Percentiles rank a stretch among this genome's conserved stretches.
Conservation (phyloP, 2,888 invertebrate species). For the Lamproptera curius region DNA sequence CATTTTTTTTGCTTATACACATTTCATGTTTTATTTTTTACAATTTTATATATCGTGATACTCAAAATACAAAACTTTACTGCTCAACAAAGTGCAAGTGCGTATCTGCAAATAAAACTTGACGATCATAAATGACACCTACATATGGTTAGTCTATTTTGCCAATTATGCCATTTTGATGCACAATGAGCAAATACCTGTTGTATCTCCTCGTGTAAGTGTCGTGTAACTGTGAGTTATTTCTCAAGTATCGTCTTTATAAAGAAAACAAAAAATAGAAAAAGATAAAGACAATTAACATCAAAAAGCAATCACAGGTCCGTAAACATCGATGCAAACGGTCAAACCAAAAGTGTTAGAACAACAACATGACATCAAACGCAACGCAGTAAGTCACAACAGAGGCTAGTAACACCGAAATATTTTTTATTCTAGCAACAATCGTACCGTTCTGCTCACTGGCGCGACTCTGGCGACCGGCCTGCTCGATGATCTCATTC, state of each 20-base stretch:
- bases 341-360: conserved; percentile 34
- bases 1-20: too few relatives aligned
- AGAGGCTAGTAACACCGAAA: conserved; percentile 16
- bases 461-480: conserved; percentile 90
- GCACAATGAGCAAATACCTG: conserved; percentile 76
- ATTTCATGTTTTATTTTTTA: too few relatives aligned
- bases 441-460: conserved; percentile 92
- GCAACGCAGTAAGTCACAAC: conserved; percentile 9
- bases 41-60: too few relatives aligned
- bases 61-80: too few relatives aligned
- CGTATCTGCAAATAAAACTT: neutral
- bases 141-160: conserved; percentile 49
- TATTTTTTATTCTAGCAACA: conserved; percentile 29
- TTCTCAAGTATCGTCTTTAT: conserved; percentile 23
- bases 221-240: conserved; percentile 33
- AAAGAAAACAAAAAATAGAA: conserved; percentile 33
- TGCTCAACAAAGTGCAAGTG: conserved; percentile 16
- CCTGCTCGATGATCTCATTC: conserved; percentile 98
- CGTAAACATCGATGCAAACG: conserved; percentile 17
- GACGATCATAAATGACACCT: conserved; percentile 68
- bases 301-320: conserved; percentile 23
- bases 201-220: conserved; percentile 21
- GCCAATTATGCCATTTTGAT: conserved; percentile 71
- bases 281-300: too few relatives aligned
- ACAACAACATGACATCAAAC: conserved; percentile 34